These are phyloP conservation scores for Carcharodon carcharias DNA, from an alignment of 2,797 vertebrate genomes.

Conservation along the genomic window DNA sequence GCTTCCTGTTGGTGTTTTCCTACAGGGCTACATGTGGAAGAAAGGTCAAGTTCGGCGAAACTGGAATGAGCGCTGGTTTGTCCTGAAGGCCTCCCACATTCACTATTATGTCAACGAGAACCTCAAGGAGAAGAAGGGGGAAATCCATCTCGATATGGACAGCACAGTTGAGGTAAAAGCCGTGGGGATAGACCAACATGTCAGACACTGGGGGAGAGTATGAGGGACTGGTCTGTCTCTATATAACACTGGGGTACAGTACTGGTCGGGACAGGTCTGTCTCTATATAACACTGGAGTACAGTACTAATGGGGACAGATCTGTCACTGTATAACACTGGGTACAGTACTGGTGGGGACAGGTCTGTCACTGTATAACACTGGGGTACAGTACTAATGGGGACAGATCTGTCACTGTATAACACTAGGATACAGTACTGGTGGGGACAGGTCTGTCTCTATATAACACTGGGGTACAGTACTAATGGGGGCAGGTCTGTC, in stretches of 20 bases:
- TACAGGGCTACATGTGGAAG: constrained; percentile 71
- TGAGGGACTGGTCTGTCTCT: not conserved
- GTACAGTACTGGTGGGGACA: not conserved
- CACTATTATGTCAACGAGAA: constrained; percentile 62
- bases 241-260: not conserved
- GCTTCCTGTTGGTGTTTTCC: not conserved
- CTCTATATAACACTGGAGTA: not conserved
- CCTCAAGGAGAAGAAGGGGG: constrained; percentile 66
- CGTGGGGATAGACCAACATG: not conserved
- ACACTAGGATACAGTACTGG: not conserved
- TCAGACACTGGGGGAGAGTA: not conserved
- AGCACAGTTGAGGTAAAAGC: constrained; percentile 60
- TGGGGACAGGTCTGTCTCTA: not conserved
- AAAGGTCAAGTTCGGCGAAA: constrained; percentile 67
- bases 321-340: not conserved
- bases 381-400: not conserved
- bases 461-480: not conserved
- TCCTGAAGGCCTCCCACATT: constrained; percentile 59
- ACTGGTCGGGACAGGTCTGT: not conserved
- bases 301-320: not conserved
- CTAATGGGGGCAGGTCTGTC: not conserved
- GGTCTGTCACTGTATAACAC: not conserved
- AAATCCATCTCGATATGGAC: constrained; percentile 59
- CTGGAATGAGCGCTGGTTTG: constrained; percentile 76
- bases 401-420: not conserved